Evolutionary conservation across 2,888 invertebrate genomes (phyloP), one percentile per base, ranked within the genome.

Genomic region (Ceramica pisi): DNA sequence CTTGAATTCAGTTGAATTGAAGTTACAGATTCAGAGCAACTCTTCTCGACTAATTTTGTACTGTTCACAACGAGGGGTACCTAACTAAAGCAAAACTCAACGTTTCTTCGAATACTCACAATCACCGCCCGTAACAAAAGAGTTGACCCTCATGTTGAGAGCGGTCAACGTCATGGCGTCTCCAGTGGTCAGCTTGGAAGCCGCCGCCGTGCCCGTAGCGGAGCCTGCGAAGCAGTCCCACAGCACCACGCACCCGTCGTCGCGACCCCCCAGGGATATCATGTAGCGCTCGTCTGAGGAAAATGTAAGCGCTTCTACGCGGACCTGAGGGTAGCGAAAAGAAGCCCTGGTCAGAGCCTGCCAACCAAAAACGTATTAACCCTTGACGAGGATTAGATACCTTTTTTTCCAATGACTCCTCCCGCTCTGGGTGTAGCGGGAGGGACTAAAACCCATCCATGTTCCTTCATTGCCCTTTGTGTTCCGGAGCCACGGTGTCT

Each of bases 201-300:
- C 97, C 0, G 95, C 94, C 57, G 94, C 93, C 6, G 96, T 96
- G 81, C 97, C 97, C 76, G 97, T 97, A 46, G 98, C 97, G 0
- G 96, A 91, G 31, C 94, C 96, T 1, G 96, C 96, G 50, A 95
- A 93, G 79, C 98, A 96, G 90, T 99, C 98, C 97, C 98, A 99
- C 1, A 99, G 97, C 56, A 99, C 97, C 50, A 99, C 97, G 81
- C 98, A 97, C 48, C 98, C 98, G 92, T 99, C 99, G 92, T 99
- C 99, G 73, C 98, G 97, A 0, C 99, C 99, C 0, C 99, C 99
- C 51, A 99, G 96, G 0, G 98, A 98, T 48, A 98, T 97, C 84
- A 99, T 96, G 92, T 97, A 99, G 65, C 97, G 97, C 85, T 98
- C 98, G 91, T 98, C 97, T 6, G 97, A 96, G 0, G 98, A 97